Percentiles rank a stretch among this genome's conserved stretches.
These are phyloP conservation scores for Epizoanthus scotinus DNA, from an alignment of 92 coral and sea anemone species.

Conservation along the genomic window DNA sequence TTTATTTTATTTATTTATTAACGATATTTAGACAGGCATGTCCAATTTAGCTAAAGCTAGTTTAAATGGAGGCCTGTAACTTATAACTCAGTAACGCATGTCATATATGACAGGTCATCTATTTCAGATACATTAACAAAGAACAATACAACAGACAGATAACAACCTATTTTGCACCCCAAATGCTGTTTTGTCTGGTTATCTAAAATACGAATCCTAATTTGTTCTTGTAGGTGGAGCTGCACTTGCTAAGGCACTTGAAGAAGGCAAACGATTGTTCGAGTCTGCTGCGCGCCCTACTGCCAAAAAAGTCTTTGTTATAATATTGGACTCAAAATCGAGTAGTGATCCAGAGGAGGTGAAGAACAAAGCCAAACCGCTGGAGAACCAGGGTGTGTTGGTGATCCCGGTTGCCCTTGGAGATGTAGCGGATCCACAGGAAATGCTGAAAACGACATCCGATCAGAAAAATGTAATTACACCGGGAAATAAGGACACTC, in stretches of 20 bases:
- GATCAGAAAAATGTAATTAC: slow-evolving; percentile 50
- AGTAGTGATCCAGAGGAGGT: slow-evolving; percentile 60
- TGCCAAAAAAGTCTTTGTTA: slow-evolving; percentile 76
- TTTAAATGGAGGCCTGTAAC: too few species aligned
- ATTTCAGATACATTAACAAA: too few species aligned
- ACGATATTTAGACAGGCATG: too few species aligned
- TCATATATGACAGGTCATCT: too few species aligned
- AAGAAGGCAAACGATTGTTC: slow-evolving; percentile 42
- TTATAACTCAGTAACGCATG: too few species aligned
- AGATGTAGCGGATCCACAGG: slow-evolving; percentile 66
- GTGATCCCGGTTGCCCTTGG: slow-evolving; percentile 78
- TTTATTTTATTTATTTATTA: too few species aligned
- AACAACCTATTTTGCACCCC: too few species aligned
- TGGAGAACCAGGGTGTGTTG: slow-evolving; percentile 63
- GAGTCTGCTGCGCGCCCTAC: slow-evolving; percentile 50
- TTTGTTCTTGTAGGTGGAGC: slow-evolving; percentile 37
- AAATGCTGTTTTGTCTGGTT: too few species aligned
- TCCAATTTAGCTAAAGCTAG: too few species aligned
- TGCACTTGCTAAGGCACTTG: slow-evolving; percentile 45
- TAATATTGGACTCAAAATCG: slow-evolving; percentile 72
- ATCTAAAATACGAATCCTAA: neutral
- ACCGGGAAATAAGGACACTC: slow-evolving; percentile 54
- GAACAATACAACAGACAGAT: too few species aligned
- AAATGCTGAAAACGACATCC: slow-evolving; percentile 54
- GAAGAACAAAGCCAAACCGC: slow-evolving; percentile 55